Conservation (phyloP, 2,113 vertebrate genomes). For the Corythaeola cristata region DNA sequence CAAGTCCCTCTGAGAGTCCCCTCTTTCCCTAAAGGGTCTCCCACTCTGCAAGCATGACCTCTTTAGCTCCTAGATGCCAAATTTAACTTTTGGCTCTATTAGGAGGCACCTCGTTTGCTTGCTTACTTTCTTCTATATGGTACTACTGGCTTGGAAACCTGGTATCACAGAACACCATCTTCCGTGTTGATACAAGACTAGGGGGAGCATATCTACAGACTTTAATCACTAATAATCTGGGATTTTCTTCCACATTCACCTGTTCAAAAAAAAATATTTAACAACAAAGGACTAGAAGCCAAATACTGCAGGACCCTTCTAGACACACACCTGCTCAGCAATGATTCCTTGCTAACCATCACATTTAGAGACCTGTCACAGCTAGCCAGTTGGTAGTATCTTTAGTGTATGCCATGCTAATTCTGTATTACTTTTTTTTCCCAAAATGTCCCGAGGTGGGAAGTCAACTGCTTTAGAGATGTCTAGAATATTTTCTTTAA, state of each 20-base stretch:
- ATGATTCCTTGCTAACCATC: background rate
- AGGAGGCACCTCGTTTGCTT: background rate
- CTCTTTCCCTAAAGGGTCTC: background rate
- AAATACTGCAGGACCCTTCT: background rate
- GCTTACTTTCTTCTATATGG: background rate
- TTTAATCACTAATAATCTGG: background rate
- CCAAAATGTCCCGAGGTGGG: background rate
- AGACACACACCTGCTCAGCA: background rate
- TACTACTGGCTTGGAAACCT: background rate
- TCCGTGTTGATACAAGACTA: background rate
- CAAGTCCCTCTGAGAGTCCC: background rate
- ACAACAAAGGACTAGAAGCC: background rate
- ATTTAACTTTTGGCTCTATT: background rate
- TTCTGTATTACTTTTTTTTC: background rate
- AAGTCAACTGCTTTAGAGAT: background rate
- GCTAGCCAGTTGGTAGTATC: background rate
- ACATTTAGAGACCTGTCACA: background rate
- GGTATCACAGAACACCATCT: background rate
- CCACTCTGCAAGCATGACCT: background rate
- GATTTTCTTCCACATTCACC: background rate
- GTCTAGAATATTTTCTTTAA: conserved; percentile 7
- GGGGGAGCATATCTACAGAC: background rate
- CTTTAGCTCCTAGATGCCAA: background rate
- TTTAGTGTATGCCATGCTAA: background rate
- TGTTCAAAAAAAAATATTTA: background rate